Evolutionary conservation across 2,113 vertebrate genomes (phyloP).

Genomic region (Gymnorhina tibicen): DNA sequence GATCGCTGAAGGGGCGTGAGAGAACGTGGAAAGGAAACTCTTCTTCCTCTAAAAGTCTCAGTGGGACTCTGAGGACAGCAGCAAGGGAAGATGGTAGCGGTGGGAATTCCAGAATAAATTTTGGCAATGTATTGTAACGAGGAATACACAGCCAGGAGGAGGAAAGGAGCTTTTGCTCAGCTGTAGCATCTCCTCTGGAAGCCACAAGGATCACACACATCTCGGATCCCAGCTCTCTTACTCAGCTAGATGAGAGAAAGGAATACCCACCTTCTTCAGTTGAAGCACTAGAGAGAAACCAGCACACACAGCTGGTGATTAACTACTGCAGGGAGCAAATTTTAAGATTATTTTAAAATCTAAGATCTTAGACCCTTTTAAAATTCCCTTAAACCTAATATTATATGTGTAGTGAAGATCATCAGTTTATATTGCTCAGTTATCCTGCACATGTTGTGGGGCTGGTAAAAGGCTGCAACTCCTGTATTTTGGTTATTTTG

Average conservation of each 20-base stretch:
- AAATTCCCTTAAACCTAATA: background rate
- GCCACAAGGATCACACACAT: background rate
- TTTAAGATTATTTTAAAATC: background rate
- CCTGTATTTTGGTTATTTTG: background rate
- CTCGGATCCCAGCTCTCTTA: background rate
- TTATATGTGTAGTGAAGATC: background rate
- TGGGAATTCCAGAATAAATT: background rate
- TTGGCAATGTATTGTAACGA: background rate
- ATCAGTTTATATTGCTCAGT: background rate
- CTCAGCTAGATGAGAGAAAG: background rate
- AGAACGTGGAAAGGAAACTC: background rate
- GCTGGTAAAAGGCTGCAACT: background rate
- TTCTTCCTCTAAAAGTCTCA: background rate
- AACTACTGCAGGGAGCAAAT: background rate
- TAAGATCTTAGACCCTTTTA: background rate
- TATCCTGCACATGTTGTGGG: background rate
- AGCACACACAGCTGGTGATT: background rate
- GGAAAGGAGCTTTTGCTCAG: background rate
- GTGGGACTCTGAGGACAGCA: background rate
- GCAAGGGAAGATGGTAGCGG: background rate
- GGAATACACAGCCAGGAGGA: background rate
- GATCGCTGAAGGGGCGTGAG: rapidly evolving
- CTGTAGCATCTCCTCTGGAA: background rate
- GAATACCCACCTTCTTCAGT: background rate
- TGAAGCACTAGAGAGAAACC: background rate